Evolutionary conservation across 2,888 invertebrate genomes (phyloP), one percentile per base, ranked within the genome.

Genomic region (Neoitamus cyanurus): DNA sequence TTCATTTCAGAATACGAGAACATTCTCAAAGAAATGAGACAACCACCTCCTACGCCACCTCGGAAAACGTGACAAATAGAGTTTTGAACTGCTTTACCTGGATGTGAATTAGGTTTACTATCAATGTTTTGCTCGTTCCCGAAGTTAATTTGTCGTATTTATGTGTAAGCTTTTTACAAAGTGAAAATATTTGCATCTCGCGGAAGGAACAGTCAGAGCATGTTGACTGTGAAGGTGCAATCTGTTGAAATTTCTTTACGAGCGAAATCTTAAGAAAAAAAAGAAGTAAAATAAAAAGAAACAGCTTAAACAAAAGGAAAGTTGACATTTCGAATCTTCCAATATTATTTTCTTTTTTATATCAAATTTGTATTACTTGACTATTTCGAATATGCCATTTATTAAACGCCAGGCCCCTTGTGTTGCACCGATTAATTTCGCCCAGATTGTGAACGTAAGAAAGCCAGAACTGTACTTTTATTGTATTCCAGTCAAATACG

Each of bases 21-120:
- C 91, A 91, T 91, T 91, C 90, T 91, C 89, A 91, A 91, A 90
- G 91, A 91, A 89, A 90, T 91, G 89, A 90, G 89, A 88, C 89
- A 89, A 87, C 90, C 90, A 88, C 90, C 91, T 87, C 90, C 91
- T 86, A 89, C 90, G 87, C 90, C 91, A 88, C 90, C 92, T 87
- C 89, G 91, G 87, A 90, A 91, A 90, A 89, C 91, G 90, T 91
- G 92, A 91, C 90, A 89, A 88, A 90, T 90, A 89, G 89, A 90
- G 88, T 90, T 90, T 87, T 90, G 88, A 87, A 77, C 20, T 58
- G 15, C n/a, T 58, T 25, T 73, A 36, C 34, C 36, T 15, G 31
- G 25, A 30, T 15, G 73, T 73, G 31, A 73, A 15, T 34, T 34
- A 73, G 36, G 20, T 15, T 58, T 73, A 73, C 20, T 73, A 73